Conservation (phyloP, 2,888 invertebrate species). For the Caenorhabditis sulstoni region DNA sequence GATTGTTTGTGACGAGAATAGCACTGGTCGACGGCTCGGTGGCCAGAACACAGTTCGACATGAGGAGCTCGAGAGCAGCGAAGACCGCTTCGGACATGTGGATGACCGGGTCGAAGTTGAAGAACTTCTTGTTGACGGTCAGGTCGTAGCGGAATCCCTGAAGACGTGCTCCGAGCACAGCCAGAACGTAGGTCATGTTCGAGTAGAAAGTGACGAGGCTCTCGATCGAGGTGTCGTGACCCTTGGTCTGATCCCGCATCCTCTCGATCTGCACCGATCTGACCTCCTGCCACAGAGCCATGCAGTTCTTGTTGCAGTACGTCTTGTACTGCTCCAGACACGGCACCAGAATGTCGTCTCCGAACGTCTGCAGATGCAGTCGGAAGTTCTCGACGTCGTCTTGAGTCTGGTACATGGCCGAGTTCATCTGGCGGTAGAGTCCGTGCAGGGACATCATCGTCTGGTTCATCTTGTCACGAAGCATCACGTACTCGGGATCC, state of each 20-base stretch:
- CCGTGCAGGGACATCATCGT: slow-evolving; percentile 71
- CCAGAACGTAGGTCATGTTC: slow-evolving; percentile 77
- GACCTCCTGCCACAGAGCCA: slow-evolving; percentile 70
- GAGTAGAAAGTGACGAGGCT: slow-evolving; percentile 76
- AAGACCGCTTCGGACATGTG: slow-evolving; percentile 77
- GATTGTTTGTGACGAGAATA: slow-evolving; percentile 78
- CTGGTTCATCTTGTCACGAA: slow-evolving; percentile 68
- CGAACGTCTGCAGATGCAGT: slow-evolving; percentile 67
- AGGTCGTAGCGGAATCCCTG: slow-evolving; percentile 79
- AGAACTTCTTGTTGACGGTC: slow-evolving; percentile 71
- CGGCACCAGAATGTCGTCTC: slow-evolving; percentile 74
- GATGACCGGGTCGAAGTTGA: slow-evolving; percentile 74
- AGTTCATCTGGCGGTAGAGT: slow-evolving; percentile 67
- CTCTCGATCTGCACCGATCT: slow-evolving; percentile 69
- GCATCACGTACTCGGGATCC: slow-evolving; percentile 62
- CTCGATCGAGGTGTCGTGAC: slow-evolving; percentile 41
- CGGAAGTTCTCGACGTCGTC: slow-evolving; percentile 66
- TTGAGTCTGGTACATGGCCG: slow-evolving; percentile 47
- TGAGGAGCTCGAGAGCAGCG: slow-evolving; percentile 77
- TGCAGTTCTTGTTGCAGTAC: slow-evolving; percentile 75
- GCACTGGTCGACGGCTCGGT: slow-evolving; percentile 79
- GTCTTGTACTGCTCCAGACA: slow-evolving; percentile 78
- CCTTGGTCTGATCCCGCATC: slow-evolving; percentile 61
- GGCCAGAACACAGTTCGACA: slow-evolving; percentile 78
- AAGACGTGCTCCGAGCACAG: slow-evolving; percentile 76